A percentile compares a stretch with the other conserved stretches of the same genome.
Conservation (phyloP, 2,797 vertebrate genomes). For the Otolemur crassicaudatus region DNA sequence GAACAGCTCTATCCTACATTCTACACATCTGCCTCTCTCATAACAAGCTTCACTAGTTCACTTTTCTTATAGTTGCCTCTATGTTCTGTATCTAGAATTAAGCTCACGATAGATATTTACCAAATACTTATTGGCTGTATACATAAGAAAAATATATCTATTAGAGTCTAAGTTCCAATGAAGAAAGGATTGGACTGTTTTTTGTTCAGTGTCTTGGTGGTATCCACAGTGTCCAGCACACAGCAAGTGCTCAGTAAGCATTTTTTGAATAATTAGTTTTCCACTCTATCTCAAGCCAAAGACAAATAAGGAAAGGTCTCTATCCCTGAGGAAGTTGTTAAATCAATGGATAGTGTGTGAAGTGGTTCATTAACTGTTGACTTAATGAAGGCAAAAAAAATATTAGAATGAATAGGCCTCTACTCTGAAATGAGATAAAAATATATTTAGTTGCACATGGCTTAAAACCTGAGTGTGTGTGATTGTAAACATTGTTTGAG, state of each 20-base stretch:
- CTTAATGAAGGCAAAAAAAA: background rate
- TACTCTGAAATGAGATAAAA: background rate
- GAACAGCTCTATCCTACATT: background rate
- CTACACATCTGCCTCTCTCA: background rate
- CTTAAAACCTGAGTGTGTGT: background rate
- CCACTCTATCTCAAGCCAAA: no score
- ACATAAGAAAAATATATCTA: background rate
- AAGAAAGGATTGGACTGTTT: background rate
- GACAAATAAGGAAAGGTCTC: background rate
- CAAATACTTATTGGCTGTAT: background rate
- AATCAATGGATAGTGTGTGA: background rate
- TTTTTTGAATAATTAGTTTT: background rate
- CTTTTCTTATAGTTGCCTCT: background rate
- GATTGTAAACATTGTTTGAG: background rate
- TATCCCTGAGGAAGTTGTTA: background rate
- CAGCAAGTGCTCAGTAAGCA: background rate
- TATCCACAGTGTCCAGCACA: background rate
- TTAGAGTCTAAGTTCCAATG: background rate
- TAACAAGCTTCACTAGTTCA: background rate
- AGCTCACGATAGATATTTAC: background rate
- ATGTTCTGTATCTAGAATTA: background rate
- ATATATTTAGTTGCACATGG: background rate
- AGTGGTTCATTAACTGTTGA: constrained; percentile 13
- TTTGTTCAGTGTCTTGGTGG: background rate
- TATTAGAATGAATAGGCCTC: background rate